Percentiles rank a stretch among this genome's conserved stretches.
Evolutionary conservation across 2,113 vertebrate species (phyloP).

Genomic region (Turnix velox): DNA sequence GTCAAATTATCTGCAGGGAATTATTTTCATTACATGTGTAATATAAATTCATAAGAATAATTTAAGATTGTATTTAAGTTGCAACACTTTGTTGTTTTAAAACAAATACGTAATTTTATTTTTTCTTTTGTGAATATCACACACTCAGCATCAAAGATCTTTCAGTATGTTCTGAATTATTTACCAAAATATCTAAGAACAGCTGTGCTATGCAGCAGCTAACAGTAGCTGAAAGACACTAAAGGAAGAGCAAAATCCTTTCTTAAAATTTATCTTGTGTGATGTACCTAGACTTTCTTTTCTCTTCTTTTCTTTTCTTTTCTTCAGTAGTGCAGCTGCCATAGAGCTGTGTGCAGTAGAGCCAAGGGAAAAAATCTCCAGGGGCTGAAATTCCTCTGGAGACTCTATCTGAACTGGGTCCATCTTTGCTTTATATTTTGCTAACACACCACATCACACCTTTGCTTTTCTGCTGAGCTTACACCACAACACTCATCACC

Average conservation of each 20-base stretch:
- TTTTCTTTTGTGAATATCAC: background rate
- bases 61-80: background rate
- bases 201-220: background rate
- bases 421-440: background rate
- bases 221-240: background rate
- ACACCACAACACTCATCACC: background rate
- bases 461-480: background rate
- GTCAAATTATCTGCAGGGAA: background rate
- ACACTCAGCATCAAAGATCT: background rate
- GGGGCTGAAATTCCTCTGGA: background rate
- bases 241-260: background rate
- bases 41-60: constrained; percentile 1
- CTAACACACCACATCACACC: background rate
- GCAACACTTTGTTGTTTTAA: background rate
- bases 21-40: background rate
- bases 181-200: background rate
- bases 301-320: no score
- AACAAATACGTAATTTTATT: background rate
- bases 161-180: background rate
- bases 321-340: background rate
- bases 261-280: background rate
- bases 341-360: background rate
- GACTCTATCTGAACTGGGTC: background rate
- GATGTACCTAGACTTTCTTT: background rate
- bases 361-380: background rate